phyloP scores from a whole-genome alignment of 2,888 invertebrate species.

The Aphodius sticticus region DNA sequence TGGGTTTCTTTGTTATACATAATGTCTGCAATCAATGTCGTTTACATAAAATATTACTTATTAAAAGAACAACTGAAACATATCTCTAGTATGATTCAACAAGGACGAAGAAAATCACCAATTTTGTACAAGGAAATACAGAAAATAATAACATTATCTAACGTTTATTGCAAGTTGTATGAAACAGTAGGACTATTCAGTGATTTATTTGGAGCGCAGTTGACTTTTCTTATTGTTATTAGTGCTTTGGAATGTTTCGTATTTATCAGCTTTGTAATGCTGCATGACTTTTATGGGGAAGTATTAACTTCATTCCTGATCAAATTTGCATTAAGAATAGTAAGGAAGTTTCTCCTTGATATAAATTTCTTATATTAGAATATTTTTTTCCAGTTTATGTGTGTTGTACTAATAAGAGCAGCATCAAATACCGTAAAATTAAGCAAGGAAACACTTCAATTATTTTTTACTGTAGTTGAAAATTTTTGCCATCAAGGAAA shows the following conservation, averaged over 20 bases:
- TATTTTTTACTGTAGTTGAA: background rate
- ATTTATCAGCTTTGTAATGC: background rate
- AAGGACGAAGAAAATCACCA: background rate
- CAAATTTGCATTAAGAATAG: background rate
- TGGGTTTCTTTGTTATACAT: background rate
- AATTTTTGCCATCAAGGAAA: background rate
- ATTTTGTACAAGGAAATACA: background rate
- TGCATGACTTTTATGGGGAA: background rate
- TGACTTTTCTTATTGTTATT: background rate
- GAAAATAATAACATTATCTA: background rate
- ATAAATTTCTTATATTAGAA: background rate
- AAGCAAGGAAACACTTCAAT: background rate
- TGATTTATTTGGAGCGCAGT: background rate
- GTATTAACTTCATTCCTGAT: background rate
- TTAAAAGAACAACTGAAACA: background rate
- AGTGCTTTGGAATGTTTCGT: background rate
- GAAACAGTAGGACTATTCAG: background rate
- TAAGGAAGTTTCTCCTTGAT: background rate
- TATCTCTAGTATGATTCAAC: background rate
- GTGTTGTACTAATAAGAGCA: background rate
- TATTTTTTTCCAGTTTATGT: background rate
- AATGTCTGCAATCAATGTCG: background rate
- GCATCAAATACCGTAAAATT: background rate
- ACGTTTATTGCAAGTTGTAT: background rate
- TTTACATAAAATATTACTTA: background rate